phyloP scores from a whole-genome alignment of 2,113 vertebrate species.

The Lampris megalopsis region DNA sequence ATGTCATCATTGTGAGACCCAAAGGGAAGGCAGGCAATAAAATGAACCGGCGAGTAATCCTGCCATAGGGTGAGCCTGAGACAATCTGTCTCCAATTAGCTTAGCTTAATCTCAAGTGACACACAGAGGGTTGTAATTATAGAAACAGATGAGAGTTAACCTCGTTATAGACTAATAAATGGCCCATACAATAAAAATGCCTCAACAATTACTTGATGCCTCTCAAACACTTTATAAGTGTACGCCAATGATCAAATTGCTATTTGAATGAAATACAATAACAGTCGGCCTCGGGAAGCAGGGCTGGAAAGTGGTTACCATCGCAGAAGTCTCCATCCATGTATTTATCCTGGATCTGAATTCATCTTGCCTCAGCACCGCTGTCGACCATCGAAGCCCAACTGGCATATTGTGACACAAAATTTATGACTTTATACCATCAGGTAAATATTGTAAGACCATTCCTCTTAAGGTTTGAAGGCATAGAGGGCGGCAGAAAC shows the following conservation, averaged over 20 bases:
- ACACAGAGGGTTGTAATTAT: neutral
- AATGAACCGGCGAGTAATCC: too few species aligned
- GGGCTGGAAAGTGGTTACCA: too few species aligned
- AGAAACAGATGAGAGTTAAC: neutral
- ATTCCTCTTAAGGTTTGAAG: too few species aligned
- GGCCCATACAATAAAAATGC: constrained; percentile 9
- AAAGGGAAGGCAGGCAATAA: neutral
- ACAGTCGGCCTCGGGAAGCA: neutral
- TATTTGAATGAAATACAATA: neutral
- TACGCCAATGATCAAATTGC: neutral
- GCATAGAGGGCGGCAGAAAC: too few species aligned
- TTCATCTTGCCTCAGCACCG: too few species aligned
- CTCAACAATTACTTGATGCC: constrained; percentile 16
- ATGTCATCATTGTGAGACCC: neutral
- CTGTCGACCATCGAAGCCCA: too few species aligned
- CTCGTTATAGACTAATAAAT: constrained; percentile 43
- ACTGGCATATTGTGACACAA: too few species aligned
- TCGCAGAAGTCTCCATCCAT: too few species aligned
- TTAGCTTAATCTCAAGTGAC: neutral
- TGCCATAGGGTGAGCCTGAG: too few species aligned
- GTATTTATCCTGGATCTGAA: too few species aligned
- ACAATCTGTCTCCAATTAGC: neutral
- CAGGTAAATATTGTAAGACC: too few species aligned
- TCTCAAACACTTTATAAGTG: constrained; percentile 12
- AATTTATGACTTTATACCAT: too few species aligned